Base-by-base conservation (phyloP, 2,113 vertebrate genomes). In the Hemiprocne comata region DNA sequence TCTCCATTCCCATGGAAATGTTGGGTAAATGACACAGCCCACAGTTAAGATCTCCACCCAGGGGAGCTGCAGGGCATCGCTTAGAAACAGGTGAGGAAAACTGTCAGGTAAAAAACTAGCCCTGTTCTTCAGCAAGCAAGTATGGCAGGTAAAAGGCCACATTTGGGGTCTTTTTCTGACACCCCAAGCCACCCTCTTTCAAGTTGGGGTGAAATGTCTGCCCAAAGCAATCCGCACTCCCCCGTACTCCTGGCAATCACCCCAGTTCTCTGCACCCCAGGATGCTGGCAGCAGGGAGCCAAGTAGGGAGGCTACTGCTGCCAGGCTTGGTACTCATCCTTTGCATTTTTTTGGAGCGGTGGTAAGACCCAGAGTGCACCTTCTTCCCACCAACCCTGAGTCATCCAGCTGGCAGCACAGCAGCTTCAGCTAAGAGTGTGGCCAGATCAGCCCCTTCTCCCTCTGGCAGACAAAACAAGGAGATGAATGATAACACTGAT, bases 331-430 rank as follows among this genome's bases (percentile, higher is more conserved):
- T 25, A 12, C 48, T 67, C 78, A 23, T 13, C 65, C 81, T 50
- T 44, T 14, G 82, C 71, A 58, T 72, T 48, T 60, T 94, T 64
- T 64, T 64, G 93, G 85, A 92, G 82, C 28, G 3, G 42, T 15
- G 74, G 24, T 13, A 19, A 42, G 78, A 83, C 4, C 78, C 4
- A 44, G 86, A 57, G 50, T 7, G 26, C 38, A 75, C 85, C 78
- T 94, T 66, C 84, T 10, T 65, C 53, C 87, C 4, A 29, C 70
- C 92, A 85, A 87, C 85, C 78, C 94, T 81, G 80, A 93, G 81
- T 82, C 94, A 95, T 19, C 70, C 92, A 85, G 87, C 96, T 89
- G 95, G 92, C 92, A 95, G 87, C 73, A 44, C 33, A 44, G 44
- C 81, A 13, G 26, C 82, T 15, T 29, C 62, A 67, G 62, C 31